Evolutionary conservation across 1,140 invertebrate genomes (phyloP).

Genomic region (Cydia amplana): DNA sequence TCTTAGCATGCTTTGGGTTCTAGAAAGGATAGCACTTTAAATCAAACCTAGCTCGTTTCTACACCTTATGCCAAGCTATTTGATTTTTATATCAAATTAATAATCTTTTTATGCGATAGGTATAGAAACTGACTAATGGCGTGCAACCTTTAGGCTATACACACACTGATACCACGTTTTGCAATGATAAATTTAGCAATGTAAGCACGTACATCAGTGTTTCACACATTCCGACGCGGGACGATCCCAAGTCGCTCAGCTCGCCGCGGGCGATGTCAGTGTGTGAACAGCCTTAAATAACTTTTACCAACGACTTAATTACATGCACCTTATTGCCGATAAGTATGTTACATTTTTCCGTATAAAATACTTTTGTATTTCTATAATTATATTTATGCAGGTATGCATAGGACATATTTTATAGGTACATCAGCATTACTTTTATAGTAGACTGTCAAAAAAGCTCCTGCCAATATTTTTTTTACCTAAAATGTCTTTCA

Average conservation of each 20-base stretch:
- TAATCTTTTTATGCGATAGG: background rate
- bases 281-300: conserved; percentile 1
- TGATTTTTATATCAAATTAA: background rate
- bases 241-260: background rate
- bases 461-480: background rate
- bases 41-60: conserved; percentile 2
- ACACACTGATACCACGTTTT: background rate
- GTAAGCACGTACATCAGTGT: background rate
- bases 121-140: conserved; percentile 15
- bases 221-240: background rate
- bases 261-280: background rate
- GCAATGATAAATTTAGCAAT: background rate
- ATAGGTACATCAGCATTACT: background rate
- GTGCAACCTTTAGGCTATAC: background rate
- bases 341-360: conserved; percentile 14
- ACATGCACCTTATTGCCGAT: conserved; percentile 1
- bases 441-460: background rate
- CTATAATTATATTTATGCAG: background rate
- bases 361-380: conserved; percentile 14
- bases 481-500: background rate
- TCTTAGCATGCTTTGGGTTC: background rate
- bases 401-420: conserved; percentile 2
- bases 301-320: conserved; percentile 7
- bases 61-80: background rate
- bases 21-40: background rate